A percentile compares a stretch with the other conserved stretches of the same genome.
phyloP scores from a whole-genome alignment of 1,140 invertebrate genomes.

The Oryctes rhinoceros region DNA sequence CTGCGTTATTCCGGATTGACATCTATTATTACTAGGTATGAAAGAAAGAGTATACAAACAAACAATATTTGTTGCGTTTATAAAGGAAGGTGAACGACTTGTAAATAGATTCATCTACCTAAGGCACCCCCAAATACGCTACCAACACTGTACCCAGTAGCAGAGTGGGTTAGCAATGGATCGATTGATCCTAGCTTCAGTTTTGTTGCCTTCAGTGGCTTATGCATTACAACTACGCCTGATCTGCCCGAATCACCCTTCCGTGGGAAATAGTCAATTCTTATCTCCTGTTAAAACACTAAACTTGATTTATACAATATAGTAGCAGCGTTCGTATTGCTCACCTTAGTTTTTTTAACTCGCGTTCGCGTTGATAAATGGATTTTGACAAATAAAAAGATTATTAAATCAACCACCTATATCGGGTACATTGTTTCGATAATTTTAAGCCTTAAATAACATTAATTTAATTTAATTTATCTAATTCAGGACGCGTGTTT shows the following conservation, averaged over 20 bases:
- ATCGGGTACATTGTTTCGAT: too few relatives aligned
- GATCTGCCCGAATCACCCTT: neutral
- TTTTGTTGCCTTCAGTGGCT: conserved; percentile 13
- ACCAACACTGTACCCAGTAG: neutral
- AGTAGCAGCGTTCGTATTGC: too few relatives aligned
- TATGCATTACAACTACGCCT: conserved; percentile 20
- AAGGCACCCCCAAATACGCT: neutral
- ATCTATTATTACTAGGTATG: too few relatives aligned
- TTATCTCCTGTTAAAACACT: conserved; percentile 20
- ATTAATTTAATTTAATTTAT: too few relatives aligned
- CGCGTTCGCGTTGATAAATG: too few relatives aligned
- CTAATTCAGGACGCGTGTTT: too few relatives aligned
- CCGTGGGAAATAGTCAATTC: conserved; percentile 24
- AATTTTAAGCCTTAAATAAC: too few relatives aligned
- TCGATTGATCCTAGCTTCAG: conserved; percentile 9
- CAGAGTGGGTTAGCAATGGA: neutral
- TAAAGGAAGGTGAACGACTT: neutral
- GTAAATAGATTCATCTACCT: conserved; percentile 8
- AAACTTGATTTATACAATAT: conserved; percentile 22
- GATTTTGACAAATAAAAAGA: too few relatives aligned
- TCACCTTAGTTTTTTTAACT: too few relatives aligned
- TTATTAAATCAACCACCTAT: too few relatives aligned
- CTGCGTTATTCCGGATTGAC: too few relatives aligned
- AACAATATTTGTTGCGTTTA: neutral
- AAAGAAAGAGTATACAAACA: too few relatives aligned